Evolutionary conservation across 2,888 invertebrate species (phyloP).

Genomic region (Branchellion lobata): DNA sequence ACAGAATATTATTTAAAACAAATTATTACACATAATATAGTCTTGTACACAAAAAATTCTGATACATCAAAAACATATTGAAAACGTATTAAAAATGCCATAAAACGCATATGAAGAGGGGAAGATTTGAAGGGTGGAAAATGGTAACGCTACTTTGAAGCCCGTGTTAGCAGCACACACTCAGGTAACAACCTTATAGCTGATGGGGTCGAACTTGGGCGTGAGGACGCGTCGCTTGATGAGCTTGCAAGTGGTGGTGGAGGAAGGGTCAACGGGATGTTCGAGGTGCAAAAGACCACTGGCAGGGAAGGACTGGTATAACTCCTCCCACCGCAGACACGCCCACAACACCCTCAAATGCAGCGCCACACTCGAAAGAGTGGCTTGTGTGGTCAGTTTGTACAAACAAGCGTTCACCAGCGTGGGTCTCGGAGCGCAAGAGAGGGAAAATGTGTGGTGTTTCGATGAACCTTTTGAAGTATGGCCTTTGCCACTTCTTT

Average conservation of each 20-base stretch:
- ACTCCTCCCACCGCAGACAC: slow-evolving; percentile 92
- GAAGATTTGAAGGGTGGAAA: too few relatives aligned
- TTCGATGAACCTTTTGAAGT: neutral
- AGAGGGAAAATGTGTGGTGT: slow-evolving; percentile 59
- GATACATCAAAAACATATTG: too few relatives aligned
- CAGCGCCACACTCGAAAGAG: slow-evolving; percentile 81
- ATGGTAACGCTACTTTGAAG: too few relatives aligned
- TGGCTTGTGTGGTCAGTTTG: slow-evolving; percentile 79
- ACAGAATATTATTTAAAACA: neutral
- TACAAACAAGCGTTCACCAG: slow-evolving; percentile 95
- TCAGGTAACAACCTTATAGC: slow-evolving; percentile 12
- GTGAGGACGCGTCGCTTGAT: slow-evolving; percentile 76
- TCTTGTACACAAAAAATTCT: too few relatives aligned
- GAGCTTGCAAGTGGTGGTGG: slow-evolving; percentile 85
- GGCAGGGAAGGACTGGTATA: slow-evolving; percentile 65
- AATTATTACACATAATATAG: too few relatives aligned
- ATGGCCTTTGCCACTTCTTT: neutral
- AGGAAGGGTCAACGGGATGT: slow-evolving; percentile 81
- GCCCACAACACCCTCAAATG: slow-evolving; percentile 90
- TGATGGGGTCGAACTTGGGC: slow-evolving; percentile 30
- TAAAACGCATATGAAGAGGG: too few relatives aligned
- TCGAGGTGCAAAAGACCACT: slow-evolving; percentile 14
- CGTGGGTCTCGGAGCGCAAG: slow-evolving; percentile 80
- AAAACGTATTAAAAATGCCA: too few relatives aligned
- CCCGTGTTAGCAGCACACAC: too few relatives aligned